phyloP scores from a whole-genome alignment of 2,888 invertebrate species.

The Lissocephala sabroskyi region DNA sequence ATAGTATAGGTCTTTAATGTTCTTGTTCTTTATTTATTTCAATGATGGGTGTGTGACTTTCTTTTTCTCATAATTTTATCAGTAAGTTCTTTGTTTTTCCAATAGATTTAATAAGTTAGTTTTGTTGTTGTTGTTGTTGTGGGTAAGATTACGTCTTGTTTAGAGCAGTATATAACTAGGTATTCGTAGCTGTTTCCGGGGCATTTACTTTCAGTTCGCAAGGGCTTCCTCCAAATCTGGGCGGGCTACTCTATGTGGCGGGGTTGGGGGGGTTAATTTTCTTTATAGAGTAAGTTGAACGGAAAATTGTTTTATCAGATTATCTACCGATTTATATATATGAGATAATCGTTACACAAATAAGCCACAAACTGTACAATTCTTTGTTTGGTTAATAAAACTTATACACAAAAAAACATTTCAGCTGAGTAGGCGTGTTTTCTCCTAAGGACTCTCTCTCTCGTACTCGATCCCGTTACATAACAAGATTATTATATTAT shows the following conservation, averaged over 20 bases:
- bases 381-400: background rate
- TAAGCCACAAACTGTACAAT: constrained; percentile 59
- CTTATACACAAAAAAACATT: constrained; percentile 7
- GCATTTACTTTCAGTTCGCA: too few relatives aligned
- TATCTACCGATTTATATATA: background rate
- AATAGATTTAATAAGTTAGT: too few relatives aligned
- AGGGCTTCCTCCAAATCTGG: too few relatives aligned
- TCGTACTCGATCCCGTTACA: too few relatives aligned
- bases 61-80: constrained; percentile 15
- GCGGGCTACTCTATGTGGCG: too few relatives aligned
- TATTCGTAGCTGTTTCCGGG: background rate
- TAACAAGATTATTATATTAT: constrained; percentile 6
- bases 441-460: too few relatives aligned
- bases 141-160: constrained; percentile 43
- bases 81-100: constrained; percentile 3
- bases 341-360: constrained; percentile 49
- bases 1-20: constrained; percentile 21
- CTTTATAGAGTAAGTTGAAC: too few relatives aligned
- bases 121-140: constrained; percentile 30
- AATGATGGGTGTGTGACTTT: constrained; percentile 7
- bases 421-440: constrained; percentile 48
- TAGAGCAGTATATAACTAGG: background rate
- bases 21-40: constrained; percentile 1
- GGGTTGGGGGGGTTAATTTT: too few relatives aligned
- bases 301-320: background rate